A percentile compares a stretch with the other conserved stretches of the same genome.
These are phyloP conservation scores for Manacus vitellinus DNA, from an alignment of 2,113 vertebrate genomes.

Conservation along the genomic window DNA sequence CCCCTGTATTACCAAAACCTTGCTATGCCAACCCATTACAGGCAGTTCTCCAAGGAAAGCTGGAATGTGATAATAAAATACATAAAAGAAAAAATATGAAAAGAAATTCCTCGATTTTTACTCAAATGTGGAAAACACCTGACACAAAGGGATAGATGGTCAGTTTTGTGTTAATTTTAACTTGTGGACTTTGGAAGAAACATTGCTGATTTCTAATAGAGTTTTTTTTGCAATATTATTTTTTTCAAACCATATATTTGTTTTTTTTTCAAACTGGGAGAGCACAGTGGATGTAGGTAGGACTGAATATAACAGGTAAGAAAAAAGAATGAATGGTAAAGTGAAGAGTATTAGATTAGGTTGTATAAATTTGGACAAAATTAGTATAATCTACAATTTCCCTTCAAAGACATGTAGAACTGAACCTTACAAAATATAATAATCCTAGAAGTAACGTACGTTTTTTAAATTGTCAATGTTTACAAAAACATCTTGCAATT, in stretches of 20 bases:
- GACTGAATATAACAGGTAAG: background rate
- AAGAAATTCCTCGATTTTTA: background rate
- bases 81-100: background rate
- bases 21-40: background rate
- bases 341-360: background rate
- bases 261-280: background rate
- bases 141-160: background rate
- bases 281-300: background rate
- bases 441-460: background rate
- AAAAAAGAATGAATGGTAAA: background rate
- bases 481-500: background rate
- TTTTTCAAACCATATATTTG: background rate
- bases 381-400: background rate
- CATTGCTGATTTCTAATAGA: background rate
- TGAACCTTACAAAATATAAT: background rate
- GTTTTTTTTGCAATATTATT: background rate
- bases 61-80: background rate
- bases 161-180: background rate
- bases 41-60: background rate
- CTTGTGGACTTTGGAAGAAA: background rate
- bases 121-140: background rate
- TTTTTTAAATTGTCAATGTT: background rate
- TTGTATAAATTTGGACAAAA: background rate
- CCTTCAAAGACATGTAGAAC: background rate
- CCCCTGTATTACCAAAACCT: background rate